Evolutionary conservation across 1,140 invertebrate genomes (phyloP), one percentile per base, ranked within the genome.

Genomic region (Drosophila obscura): DNA sequence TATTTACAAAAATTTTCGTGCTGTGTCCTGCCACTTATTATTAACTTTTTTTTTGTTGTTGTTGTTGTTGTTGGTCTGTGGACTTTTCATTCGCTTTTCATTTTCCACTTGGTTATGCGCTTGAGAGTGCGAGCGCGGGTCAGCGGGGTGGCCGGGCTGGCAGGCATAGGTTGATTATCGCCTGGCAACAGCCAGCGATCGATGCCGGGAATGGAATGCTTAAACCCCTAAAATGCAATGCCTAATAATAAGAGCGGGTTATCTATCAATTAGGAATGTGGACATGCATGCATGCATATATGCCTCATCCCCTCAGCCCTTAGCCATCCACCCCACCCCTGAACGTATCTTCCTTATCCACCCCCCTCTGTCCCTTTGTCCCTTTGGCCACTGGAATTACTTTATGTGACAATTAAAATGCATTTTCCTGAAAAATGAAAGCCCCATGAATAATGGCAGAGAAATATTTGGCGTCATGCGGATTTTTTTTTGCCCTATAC

Each of bases 381-480:
- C 15, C 15, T 8, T 13, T 15, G 5, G 0, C 11, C 24, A 2
- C 4, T 28, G 22, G 64, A 80, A 80, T 72, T 71, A 80, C 76
- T 80, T 76, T 65, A 75, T 68, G 77, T 68, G 69, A 87, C 82
- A 85, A 81, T 75, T 73, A 61, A 87, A 87, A 75, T 75, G 73
- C 73, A 76, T 73, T 66, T 78, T 66, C 73, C 76, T 65, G 61
- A 73, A 62, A 80, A 85, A 80, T 74, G 63, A 80, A 84, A 85
- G 67, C 61, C 77, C 78, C 73, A 84, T 84, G 81, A 85, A 85
- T 85, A 85, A 85, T 85, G 77, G 69, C 82, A 68, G 60, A 87
- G 35, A 85, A 78, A 78, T 78, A 87, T 87, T 85, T 87, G 82
- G 80, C 78, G 82, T 85, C 74, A 78, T 64, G 71, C 52, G 82